These are phyloP conservation scores for Punctoribates punctum DNA, from an alignment of 2,888 invertebrate species.

Conservation along the genomic window DNA sequence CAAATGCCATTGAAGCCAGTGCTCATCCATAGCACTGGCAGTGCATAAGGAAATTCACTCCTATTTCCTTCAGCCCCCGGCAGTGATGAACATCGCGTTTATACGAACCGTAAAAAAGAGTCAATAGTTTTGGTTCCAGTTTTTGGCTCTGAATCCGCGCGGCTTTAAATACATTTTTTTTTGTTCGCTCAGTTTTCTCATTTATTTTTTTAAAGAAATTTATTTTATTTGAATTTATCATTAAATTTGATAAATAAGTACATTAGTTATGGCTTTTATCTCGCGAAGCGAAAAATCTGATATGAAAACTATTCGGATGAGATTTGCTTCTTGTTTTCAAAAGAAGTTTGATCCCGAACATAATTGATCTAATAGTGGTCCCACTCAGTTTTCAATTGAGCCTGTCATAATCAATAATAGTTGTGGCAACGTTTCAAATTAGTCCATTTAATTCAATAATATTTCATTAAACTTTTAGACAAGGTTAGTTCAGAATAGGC, in stretches of 20 bases:
- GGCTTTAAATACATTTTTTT: background rate
- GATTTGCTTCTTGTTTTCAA: no score
- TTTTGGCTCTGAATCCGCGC: background rate
- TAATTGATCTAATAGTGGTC: no score
- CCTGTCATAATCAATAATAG: no score
- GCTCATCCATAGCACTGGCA: background rate
- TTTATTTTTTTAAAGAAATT: background rate
- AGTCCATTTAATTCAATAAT: no score
- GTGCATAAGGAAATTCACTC: background rate
- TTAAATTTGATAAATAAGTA: background rate
- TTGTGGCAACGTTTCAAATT: no score
- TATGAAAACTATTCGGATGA: no score
- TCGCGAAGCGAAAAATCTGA: no score
- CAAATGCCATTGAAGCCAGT: background rate
- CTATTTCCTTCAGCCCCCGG: slow-evolving; percentile 21
- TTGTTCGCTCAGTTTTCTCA: background rate
- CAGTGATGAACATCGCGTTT: slow-evolving; percentile 14
- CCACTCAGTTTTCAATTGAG: no score
- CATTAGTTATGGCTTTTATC: background rate
- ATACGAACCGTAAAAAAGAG: background rate
- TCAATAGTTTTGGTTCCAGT: background rate
- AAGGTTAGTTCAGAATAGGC: no score
- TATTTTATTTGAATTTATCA: background rate
- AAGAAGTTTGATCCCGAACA: no score
- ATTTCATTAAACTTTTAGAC: no score